Conservation (phyloP, 2,797 vertebrate species). For the Chelon labrosus region DNA sequence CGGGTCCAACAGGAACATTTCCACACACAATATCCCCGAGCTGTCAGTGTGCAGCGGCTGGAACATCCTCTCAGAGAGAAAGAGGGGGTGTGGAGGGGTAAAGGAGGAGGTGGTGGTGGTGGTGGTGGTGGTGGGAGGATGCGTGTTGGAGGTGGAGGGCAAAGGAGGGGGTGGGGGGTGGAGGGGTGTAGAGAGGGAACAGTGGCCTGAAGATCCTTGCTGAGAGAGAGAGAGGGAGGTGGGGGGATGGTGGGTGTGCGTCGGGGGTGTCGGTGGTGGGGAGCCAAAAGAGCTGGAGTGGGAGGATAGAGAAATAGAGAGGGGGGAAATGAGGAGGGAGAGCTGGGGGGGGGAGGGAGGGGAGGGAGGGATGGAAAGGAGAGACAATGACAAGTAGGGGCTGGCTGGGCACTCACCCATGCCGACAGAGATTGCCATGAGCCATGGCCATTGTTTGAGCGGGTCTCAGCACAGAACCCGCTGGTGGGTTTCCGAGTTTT, state of each 20-base stretch:
- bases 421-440: conserved; percentile 87
- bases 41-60: conserved; percentile 87
- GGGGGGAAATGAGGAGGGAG: conserved; percentile 72
- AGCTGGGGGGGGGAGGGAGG: conserved; percentile 27
- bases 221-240: conserved; percentile 69
- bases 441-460: conserved; percentile 86
- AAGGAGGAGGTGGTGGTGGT: conserved; percentile 40
- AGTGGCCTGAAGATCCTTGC: conserved; percentile 82
- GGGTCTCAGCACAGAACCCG: conserved; percentile 79
- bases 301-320: conserved; percentile 82
- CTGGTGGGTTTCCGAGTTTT: conserved; percentile 77
- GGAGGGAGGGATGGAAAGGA: conserved; percentile 69
- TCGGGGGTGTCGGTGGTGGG: conserved; percentile 64
- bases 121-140: conserved; percentile 54
- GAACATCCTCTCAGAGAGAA: conserved; percentile 86
- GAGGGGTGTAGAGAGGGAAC: conserved; percentile 60
- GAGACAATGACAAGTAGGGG: conserved; percentile 87
- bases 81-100: conserved; percentile 69
- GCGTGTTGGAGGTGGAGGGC: conserved; percentile 29
- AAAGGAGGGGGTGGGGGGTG: not conserved
- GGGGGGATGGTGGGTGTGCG: conserved; percentile 55
- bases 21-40: conserved; percentile 87
- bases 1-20: conserved; percentile 87
- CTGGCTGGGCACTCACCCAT: conserved; percentile 87
- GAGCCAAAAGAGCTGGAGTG: conserved; percentile 80